Percentiles rank a stretch among this genome's conserved stretches.
These are phyloP conservation scores for Adrianichthys oophorus DNA, from an alignment of 2,797 vertebrate genomes.

Conservation along the genomic window DNA sequence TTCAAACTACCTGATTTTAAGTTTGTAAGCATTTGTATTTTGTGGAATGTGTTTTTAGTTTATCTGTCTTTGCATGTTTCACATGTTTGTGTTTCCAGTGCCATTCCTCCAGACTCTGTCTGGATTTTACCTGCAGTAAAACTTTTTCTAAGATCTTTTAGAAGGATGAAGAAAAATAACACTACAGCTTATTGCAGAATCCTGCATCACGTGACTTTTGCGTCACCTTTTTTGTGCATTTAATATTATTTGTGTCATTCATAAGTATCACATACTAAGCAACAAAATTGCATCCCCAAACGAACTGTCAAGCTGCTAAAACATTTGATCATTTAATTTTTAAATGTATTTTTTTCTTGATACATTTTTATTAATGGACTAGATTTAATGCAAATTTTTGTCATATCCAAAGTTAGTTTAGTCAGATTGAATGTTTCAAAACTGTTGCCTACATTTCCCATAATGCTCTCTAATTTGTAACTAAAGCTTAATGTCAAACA, in stretches of 20 bases:
- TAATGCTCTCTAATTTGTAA: too few relatives aligned
- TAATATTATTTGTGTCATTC: not conserved
- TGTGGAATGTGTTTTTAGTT: constrained; percentile 13
- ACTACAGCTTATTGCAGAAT: not conserved
- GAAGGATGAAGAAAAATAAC: not conserved
- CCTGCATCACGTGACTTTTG: not conserved
- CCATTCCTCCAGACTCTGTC: constrained; percentile 10
- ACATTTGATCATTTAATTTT: too few relatives aligned
- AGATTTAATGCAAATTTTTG: too few relatives aligned
- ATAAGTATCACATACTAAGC: not conserved
- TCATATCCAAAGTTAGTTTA: too few relatives aligned
- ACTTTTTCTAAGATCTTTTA: not conserved
- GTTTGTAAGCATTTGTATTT: constrained; percentile 20
- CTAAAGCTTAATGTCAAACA: too few relatives aligned
- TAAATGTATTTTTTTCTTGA: too few relatives aligned
- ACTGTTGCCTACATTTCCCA: too few relatives aligned
- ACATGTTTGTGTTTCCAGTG: constrained; percentile 5
- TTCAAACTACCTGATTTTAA: constrained; percentile 38
- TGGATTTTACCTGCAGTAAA: constrained; percentile 6
- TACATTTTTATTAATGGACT: too few relatives aligned
- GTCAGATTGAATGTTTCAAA: too few relatives aligned
- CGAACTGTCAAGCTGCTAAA: too few relatives aligned
- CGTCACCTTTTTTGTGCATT: not conserved
- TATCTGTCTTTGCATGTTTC: constrained; percentile 26
- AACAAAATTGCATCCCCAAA: not conserved